Evolutionary conservation across 1,140 invertebrate species (phyloP).

Genomic region (Apis laboriosa): DNA sequence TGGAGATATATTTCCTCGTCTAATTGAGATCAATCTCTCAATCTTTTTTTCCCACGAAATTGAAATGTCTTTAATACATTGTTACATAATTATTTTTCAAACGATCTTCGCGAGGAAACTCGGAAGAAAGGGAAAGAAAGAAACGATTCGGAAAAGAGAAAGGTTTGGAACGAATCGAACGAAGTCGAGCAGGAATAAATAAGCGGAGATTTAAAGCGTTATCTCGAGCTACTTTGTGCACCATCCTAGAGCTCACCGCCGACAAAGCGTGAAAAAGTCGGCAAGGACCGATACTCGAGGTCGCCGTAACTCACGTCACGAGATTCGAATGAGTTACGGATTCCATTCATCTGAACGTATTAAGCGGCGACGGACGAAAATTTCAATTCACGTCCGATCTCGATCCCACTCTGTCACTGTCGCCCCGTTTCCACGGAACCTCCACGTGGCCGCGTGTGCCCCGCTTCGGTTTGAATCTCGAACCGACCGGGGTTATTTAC

Average conservation of each 20-base stretch:
- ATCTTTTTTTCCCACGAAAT: no score
- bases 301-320: conserved; percentile 48
- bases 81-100: no score
- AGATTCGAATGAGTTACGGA: conserved; percentile 56
- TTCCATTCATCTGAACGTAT: conserved; percentile 55
- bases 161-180: no score
- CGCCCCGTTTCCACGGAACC: background rate
- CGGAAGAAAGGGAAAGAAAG: no score
- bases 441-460: no score
- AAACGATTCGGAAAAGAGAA: no score
- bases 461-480: background rate
- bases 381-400: conserved; percentile 37
- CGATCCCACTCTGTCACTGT: conserved; percentile 5
- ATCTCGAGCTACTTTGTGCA: background rate
- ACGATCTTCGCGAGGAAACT: no score
- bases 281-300: background rate
- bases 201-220: no score
- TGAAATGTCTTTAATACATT: no score
- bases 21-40: no score
- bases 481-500: conserved; percentile 12
- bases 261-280: conserved; percentile 38
- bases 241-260: background rate
- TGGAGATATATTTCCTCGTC: no score
- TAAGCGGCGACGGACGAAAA: conserved; percentile 41
- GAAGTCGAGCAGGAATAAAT: no score